Base-by-base conservation (phyloP, 2,113 vertebrate genomes). In the Proterorhinus semilunaris region DNA sequence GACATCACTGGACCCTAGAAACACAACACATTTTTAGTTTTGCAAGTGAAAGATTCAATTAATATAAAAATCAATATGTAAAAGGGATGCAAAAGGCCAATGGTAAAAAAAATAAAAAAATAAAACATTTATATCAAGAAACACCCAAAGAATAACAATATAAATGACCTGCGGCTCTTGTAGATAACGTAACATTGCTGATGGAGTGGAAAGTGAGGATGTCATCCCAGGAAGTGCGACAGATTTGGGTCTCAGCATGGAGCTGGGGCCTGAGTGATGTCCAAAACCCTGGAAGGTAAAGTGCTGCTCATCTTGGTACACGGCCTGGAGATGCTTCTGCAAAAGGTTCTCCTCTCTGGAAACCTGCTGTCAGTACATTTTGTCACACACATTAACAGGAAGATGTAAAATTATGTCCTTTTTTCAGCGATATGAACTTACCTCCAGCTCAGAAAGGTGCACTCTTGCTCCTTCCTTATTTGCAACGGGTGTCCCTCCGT, bases 161-260 rank as follows among this genome's bases (percentile, higher is more conserved):
- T 9, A 11, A 11, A 69, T 65, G 44, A 91, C 90, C 76, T 93
- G 90, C 10, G 91, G 89, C 84, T 98, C 97, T 0, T 93, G 91
- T 2, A 95, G 88, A 49, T 91, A 89, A 15, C 67, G 82, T 0
- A 81, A 74, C 66, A 79, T 59, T 0, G 69, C 3, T 43, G 86
- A 79, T 63, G 84, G 69, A 64, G 69, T 78, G 65, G 72, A 76
- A 62, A 71, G 83, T 10, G 89, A 91, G 1, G 94, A 94, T 65
- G 90, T 95, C 89, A 96, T 89, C 70, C 95, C 94, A 0, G 96
- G 95, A 67, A 97, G 95, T 0, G 96, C 97, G 65, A 98, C 69
- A 0, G 97, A 99, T 87, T 95, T 97, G 0, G 97, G 97, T 85
- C 97, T 93, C 17, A 87, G 71, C 75, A 86, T 50, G 2, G 91